Conservation (phyloP, 2,797 vertebrate genomes). For the Linurgus olivaceus region DNA sequence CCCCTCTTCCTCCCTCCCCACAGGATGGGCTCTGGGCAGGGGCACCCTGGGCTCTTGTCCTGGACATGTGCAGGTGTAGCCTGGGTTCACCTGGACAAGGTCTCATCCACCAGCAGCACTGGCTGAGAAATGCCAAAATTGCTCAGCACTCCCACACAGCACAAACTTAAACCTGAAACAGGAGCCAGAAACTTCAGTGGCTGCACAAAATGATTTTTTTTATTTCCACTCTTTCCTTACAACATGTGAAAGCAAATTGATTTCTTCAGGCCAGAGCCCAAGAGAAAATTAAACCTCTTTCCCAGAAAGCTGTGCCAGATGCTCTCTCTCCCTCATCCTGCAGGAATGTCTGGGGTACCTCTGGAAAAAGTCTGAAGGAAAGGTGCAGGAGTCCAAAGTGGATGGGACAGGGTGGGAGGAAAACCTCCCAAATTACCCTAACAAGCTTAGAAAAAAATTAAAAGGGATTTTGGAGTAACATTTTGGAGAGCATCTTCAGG, state of each 20-base stretch:
- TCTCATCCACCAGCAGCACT: fast-evolving
- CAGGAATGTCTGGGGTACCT: background rate
- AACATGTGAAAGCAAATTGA: background rate
- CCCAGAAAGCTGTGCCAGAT: background rate
- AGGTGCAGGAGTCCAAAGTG: background rate
- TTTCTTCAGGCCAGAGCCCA: background rate
- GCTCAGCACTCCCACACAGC: background rate
- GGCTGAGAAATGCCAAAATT: background rate
- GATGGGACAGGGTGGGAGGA: fast-evolving
- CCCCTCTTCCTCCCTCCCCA: background rate
- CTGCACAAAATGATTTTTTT: background rate
- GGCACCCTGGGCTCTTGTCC: background rate
- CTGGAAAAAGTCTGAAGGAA: background rate
- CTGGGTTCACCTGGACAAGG: background rate
- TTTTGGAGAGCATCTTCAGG: background rate
- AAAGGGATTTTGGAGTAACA: background rate
- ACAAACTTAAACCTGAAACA: background rate
- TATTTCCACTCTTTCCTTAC: background rate
- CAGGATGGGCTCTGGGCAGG: background rate
- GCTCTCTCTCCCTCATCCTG: background rate
- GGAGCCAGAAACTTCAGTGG: background rate
- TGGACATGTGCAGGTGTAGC: fast-evolving
- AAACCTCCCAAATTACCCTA: background rate
- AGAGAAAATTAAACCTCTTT: background rate
- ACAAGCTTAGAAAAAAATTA: background rate